These are phyloP conservation scores for Piezodorus guildinii DNA, from an alignment of 1,140 invertebrate genomes.

Conservation along the genomic window DNA sequence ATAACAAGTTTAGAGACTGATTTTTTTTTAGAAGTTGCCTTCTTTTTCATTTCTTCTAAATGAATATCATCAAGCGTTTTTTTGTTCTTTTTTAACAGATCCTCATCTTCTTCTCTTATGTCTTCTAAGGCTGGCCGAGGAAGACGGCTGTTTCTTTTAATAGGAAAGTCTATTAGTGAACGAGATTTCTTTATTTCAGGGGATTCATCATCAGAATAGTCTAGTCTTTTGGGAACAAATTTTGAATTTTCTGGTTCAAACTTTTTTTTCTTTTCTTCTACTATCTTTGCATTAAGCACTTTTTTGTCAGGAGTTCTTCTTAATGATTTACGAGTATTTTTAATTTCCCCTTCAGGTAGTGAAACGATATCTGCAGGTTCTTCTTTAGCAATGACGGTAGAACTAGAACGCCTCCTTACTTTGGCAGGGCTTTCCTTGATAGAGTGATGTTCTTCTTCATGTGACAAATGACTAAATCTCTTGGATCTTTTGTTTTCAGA, in stretches of 20 bases:
- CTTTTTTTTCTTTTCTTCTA: background rate
- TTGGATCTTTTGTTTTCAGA: too few relatives aligned
- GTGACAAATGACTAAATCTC: too few relatives aligned
- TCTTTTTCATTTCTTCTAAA: background rate
- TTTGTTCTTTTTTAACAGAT: background rate
- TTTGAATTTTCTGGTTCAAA: background rate
- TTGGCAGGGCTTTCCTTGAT: too few relatives aligned
- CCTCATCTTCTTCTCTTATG: background rate
- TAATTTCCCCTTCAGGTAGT: too few relatives aligned
- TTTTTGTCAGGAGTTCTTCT: too few relatives aligned
- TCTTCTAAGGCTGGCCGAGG: conserved; percentile 1
- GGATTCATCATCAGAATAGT: background rate
- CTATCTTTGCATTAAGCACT: too few relatives aligned
- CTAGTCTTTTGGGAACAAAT: background rate
- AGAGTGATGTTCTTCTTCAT: too few relatives aligned
- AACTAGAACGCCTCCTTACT: too few relatives aligned
- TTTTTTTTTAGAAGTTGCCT: background rate
- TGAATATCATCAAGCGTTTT: background rate
- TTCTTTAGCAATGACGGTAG: too few relatives aligned
- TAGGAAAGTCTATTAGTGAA: background rate
- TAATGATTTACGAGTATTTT: too few relatives aligned
- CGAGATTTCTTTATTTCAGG: background rate
- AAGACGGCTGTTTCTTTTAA: background rate
- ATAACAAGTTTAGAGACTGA: background rate
- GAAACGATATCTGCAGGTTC: too few relatives aligned